A percentile compares a stretch with the other conserved stretches of the same genome.
Conservation (phyloP, 1,140 invertebrate genomes). For the Pissodes strobi region DNA sequence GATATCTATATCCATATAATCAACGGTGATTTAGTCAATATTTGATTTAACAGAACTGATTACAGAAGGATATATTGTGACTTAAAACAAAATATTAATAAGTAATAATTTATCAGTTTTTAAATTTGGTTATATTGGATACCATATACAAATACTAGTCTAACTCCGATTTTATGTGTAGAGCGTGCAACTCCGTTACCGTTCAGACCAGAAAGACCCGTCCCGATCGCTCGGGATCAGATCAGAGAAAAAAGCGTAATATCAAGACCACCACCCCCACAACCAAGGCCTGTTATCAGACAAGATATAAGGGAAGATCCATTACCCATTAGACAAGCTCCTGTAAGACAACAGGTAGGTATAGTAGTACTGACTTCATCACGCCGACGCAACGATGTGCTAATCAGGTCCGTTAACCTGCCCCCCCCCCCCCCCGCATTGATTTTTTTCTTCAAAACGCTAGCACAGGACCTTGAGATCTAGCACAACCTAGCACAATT, state of each 20-base stretch:
- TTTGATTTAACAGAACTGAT: no score
- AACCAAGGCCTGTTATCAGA: slow-evolving; percentile 28
- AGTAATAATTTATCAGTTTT: neutral
- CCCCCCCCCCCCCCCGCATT: no score
- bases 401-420: no score
- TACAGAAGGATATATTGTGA: no score
- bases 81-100: neutral
- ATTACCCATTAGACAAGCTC: neutral
- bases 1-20: no score
- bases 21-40: no score
- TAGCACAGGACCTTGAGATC: no score
- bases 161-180: slow-evolving; percentile 16
- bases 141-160: neutral
- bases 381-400: neutral
- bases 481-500: no score
- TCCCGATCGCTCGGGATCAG: slow-evolving; percentile 42
- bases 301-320: slow-evolving; percentile 27
- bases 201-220: slow-evolving; percentile 62
- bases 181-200: slow-evolving; percentile 55
- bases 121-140: neutral
- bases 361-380: no score
- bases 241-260: slow-evolving; percentile 33
- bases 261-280: slow-evolving; percentile 2
- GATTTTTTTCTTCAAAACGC: no score
- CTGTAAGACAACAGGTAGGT: slow-evolving; percentile 20